Evolutionary conservation across 2,888 invertebrate genomes (phyloP), one percentile per base, ranked within the genome.

Genomic region (Girardia tigrina): DNA sequence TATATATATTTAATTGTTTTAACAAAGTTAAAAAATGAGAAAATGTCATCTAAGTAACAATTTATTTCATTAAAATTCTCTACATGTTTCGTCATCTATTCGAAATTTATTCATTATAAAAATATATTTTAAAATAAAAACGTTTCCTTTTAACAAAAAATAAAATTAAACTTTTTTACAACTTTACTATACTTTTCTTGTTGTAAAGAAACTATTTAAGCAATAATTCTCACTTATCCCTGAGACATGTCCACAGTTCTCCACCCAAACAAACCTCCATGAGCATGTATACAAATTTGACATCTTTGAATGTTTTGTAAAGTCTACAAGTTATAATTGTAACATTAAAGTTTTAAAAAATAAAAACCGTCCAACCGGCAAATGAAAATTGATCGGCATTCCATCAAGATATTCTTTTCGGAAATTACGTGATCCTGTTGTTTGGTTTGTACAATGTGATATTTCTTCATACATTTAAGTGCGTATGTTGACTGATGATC

Each of bases 251-350:
- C 91, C 93, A 95, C 14, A 94, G 88, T 83, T 94, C 94, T 0
- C 94, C 94, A 0, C 94, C 94, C 74, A 95, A 87, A 80, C 94
- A 92, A 0, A 90, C 90, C 85, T 95, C 95, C 90, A 94, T 90
- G 72, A 95, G 85, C 86, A 94, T 92, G 83, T 94, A 95, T 0
- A 95, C 89, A 83, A 90, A 93, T 82, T 92, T 93, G 77, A 88
- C 88, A 84, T 95, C 94, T 81, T 90, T 90, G 84, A 90, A 94
- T 0, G 94, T 95, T 80, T 89, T 89, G 84, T 90, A 92, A 76
- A 94, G 86, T 82, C 92, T 92, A 82, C 78, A 84, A 77, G 26
- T 56, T 16, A 56, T 2, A 56, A 56, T 56, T 56, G 8, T 36
- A 36, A 12, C 36, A 36, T 12, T 12, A 36, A 56, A 56, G n/a